Percentiles rank a stretch among this genome's conserved stretches.
phyloP scores from a whole-genome alignment of 1,140 invertebrate genomes.

The Nilaparvata lugens region DNA sequence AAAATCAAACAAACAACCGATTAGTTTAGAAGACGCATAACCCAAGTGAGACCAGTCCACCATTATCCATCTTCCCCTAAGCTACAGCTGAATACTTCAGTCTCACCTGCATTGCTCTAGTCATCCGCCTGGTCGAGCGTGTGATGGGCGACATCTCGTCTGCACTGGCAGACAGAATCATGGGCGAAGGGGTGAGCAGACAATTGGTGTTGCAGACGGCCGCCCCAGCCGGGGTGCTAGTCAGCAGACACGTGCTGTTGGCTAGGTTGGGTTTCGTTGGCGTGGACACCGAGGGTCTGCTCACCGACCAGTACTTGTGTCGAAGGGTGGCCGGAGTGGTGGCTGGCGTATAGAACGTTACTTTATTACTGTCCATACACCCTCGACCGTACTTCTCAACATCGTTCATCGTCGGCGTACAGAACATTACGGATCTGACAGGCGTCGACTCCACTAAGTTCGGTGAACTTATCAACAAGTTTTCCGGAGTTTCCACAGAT shows the following conservation, averaged over 20 bases:
- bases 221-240: constrained; percentile 43
- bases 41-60: neutral
- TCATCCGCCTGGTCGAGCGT: constrained; percentile 71
- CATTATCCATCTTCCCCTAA: neutral
- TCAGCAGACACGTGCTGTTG: constrained; percentile 29
- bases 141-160: constrained; percentile 73
- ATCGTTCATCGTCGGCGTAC: too few relatives aligned
- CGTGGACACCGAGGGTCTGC: neutral
- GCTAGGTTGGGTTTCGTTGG: neutral
- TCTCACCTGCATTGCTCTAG: constrained; percentile 75
- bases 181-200: constrained; percentile 29
- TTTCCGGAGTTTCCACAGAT: too few relatives aligned
- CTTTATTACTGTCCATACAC: too few relatives aligned
- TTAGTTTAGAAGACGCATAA: neutral
- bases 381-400: too few relatives aligned
- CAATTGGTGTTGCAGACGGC: constrained; percentile 36
- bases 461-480: too few relatives aligned
- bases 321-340: neutral
- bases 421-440: too few relatives aligned
- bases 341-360: neutral
- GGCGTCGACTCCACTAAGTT: too few relatives aligned
- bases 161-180: constrained; percentile 38
- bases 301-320: constrained; percentile 10
- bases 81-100: neutral
- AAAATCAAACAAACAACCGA: too few relatives aligned